Evolutionary conservation across 2,888 invertebrate genomes (phyloP).

Genomic region (Mythimna loreyi): DNA sequence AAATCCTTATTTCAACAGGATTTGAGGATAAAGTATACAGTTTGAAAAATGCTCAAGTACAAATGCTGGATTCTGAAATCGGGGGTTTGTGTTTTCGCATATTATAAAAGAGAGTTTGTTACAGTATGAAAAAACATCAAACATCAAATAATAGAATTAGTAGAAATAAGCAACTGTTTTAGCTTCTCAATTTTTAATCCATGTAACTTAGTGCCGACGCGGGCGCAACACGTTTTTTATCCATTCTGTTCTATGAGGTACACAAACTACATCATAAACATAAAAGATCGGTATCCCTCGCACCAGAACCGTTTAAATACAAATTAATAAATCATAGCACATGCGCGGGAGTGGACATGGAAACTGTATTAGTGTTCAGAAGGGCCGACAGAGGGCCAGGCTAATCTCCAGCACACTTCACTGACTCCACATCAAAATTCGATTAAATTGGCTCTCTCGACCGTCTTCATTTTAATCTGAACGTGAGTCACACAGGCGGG

Average conservation of each 20-base stretch:
- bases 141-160: not conserved
- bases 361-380: constrained; percentile 75
- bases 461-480: constrained; percentile 63
- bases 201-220: too few species aligned
- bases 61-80: too few species aligned
- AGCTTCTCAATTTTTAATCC: too few species aligned
- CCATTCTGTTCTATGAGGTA: not conserved
- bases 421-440: constrained; percentile 65
- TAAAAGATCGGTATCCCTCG: not conserved
- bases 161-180: not conserved
- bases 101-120: not conserved
- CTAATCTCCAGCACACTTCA: constrained; percentile 64
- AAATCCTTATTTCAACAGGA: too few species aligned
- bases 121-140: not conserved
- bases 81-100: too few species aligned
- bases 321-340: constrained; percentile 56
- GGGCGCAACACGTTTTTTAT: too few species aligned
- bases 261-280: not conserved
- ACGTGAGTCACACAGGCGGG: constrained; percentile 56
- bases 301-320: constrained; percentile 25
- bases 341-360: constrained; percentile 72
- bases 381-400: constrained; percentile 52
- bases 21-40: too few species aligned
- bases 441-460: constrained; percentile 56
- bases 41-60: too few species aligned